phyloP scores from a whole-genome alignment of 2,888 invertebrate genomes.

The Agrochola lota region DNA sequence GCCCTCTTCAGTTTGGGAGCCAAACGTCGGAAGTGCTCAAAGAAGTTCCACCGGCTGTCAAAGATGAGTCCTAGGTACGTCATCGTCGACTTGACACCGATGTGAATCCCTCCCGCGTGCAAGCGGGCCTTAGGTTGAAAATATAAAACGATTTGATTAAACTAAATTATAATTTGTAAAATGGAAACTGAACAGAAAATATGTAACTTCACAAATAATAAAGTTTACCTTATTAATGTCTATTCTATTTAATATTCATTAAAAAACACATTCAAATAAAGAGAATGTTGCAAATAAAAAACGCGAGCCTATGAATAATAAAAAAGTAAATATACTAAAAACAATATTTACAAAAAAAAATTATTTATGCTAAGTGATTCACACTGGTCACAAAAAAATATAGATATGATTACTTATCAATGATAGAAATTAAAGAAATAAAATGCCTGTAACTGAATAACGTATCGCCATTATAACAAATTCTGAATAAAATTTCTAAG shows the following conservation, averaged over 20 bases:
- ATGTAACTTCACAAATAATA: background rate
- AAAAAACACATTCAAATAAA: background rate
- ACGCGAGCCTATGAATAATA: background rate
- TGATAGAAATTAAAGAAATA: background rate
- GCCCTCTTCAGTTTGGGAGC: too few relatives aligned
- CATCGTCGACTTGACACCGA: too few relatives aligned
- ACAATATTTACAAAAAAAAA: background rate
- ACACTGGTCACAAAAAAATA: background rate
- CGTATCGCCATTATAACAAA: background rate
- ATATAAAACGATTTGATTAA: background rate
- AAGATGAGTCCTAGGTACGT: too few relatives aligned
- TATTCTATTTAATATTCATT: too few relatives aligned
- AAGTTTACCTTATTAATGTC: background rate
- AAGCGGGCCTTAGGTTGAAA: background rate
- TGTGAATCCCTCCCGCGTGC: too few relatives aligned
- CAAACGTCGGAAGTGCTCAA: too few relatives aligned
- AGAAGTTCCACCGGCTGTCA: too few relatives aligned
- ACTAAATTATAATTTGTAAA: background rate
- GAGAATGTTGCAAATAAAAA: background rate
- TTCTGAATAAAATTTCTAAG: conserved; percentile 16
- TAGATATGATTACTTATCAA: background rate
- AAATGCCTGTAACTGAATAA: background rate
- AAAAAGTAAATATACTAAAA: background rate
- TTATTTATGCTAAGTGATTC: background rate
- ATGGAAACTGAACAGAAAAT: too few relatives aligned